phyloP scores from a whole-genome alignment of 2,888 invertebrate genomes.

The Hypomecis punctinalis region DNA sequence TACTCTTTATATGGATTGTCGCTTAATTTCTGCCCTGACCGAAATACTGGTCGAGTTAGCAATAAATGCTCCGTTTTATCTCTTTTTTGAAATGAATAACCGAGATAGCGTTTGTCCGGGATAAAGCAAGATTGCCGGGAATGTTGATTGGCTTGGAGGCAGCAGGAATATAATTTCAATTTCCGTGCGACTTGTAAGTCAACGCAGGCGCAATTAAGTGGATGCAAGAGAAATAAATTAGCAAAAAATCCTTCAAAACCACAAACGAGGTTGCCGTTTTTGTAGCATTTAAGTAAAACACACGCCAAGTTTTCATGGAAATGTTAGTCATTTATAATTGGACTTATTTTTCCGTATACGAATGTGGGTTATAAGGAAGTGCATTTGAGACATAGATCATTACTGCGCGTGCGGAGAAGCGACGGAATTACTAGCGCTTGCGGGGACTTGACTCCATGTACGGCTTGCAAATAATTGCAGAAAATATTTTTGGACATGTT shows the following conservation, averaged over 20 bases:
- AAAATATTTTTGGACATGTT: too few relatives aligned
- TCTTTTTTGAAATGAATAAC: conserved; percentile 27
- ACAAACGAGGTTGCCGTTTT: conserved; percentile 36
- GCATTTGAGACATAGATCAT: conserved; percentile 53
- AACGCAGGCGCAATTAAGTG: conserved; percentile 30
- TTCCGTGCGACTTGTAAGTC: conserved; percentile 17
- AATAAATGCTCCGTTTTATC: conserved; percentile 35
- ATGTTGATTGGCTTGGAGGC: conserved; percentile 29
- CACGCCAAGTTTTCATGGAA: conserved; percentile 59
- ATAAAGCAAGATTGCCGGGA: conserved; percentile 12
- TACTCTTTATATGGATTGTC: conserved; percentile 47
- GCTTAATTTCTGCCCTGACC: conserved; percentile 39
- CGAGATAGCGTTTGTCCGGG: conserved; percentile 21
- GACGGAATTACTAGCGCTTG: conserved; percentile 49
- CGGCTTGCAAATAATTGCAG: conserved; percentile 38
- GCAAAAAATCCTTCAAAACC: conserved; percentile 40
- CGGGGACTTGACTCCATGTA: conserved; percentile 42
- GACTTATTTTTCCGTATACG: conserved; percentile 56
- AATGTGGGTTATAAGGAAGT: conserved; percentile 64
- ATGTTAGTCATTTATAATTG: conserved; percentile 60
- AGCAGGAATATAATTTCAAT: conserved; percentile 25
- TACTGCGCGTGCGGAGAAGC: conserved; percentile 49
- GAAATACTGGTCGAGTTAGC: conserved; percentile 37
- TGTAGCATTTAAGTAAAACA: conserved; percentile 42
- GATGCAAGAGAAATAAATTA: conserved; percentile 37